These are phyloP conservation scores for Sinocyclocheilus grahami DNA, from an alignment of 2,113 vertebrate species.

Conservation along the genomic window DNA sequence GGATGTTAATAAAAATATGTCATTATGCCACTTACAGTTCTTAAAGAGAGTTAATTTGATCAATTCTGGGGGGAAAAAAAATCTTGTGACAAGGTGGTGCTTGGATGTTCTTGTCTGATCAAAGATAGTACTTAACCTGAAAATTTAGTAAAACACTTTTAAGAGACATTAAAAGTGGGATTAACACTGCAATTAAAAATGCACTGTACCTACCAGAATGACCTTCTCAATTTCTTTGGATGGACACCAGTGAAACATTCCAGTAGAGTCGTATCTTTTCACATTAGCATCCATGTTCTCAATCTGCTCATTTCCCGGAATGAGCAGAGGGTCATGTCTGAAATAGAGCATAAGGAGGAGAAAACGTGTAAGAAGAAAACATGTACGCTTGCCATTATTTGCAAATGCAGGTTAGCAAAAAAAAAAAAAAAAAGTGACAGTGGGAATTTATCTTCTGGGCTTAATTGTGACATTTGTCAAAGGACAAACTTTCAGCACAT, in stretches of 20 bases:
- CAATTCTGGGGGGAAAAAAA: neutral
- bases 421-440: conserved; percentile 6
- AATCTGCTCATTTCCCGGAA: conserved; percentile 95
- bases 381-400: neutral
- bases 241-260: conserved; percentile 99
- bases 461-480: conserved; percentile 53
- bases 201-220: conserved; percentile 87
- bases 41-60: neutral
- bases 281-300: conserved; percentile 98
- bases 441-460: conserved; percentile 17
- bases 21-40: neutral
- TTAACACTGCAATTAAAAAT: neutral
- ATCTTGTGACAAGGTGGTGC: neutral
- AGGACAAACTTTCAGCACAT: conserved; percentile 31
- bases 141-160: too few species aligned
- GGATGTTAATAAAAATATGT: neutral
- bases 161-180: too few species aligned
- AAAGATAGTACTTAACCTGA: neutral
- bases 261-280: conserved; percentile 98
- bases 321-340: conserved; percentile 95
- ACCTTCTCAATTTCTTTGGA: conserved; percentile 98
- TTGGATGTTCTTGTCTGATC: neutral
- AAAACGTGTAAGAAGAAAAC: conserved; percentile 12
- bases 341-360: conserved; percentile 38
- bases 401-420: conserved; percentile 16